A percentile compares a stretch with the other conserved stretches of the same genome.
Conservation (phyloP, 2,113 vertebrate species). For the Thinocorus orbignyianus region DNA sequence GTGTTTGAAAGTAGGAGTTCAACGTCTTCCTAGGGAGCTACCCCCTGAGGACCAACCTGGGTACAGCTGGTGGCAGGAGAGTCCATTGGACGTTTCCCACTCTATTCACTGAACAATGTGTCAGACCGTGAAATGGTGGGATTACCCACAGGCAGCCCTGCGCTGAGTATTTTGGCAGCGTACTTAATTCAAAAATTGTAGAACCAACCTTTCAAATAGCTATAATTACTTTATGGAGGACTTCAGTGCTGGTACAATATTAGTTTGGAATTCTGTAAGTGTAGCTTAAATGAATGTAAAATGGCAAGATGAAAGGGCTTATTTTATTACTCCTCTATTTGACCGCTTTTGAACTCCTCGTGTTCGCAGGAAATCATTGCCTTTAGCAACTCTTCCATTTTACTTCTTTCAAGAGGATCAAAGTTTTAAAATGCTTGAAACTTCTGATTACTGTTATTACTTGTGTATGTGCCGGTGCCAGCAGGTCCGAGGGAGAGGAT, state of each 20-base stretch:
- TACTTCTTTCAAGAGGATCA: conserved; percentile 63
- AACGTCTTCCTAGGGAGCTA: not conserved
- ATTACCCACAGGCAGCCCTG: not conserved
- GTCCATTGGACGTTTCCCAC: not conserved
- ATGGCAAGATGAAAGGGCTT: conserved; percentile 64
- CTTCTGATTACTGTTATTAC: conserved; percentile 62
- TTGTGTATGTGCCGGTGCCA: not conserved
- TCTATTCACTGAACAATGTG: not conserved
- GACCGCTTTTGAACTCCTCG: conserved; percentile 33
- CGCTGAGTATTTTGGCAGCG: conserved; percentile 8
- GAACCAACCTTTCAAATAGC: conserved; percentile 41
- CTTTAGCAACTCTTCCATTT: conserved; percentile 43
- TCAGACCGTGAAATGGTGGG: not conserved
- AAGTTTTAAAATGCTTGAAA: conserved; percentile 62
- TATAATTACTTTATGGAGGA: conserved; percentile 53
- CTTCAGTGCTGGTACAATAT: not conserved
- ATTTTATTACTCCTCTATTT: conserved; percentile 63
- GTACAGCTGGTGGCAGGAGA: not conserved
- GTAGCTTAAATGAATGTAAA: conserved; percentile 53
- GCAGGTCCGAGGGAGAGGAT: not conserved
- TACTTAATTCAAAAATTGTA: conserved; percentile 58
- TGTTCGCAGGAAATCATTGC: conserved; percentile 34
- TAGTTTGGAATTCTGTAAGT: conserved; percentile 53
- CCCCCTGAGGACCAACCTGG: not conserved
- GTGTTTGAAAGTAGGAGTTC: not conserved